Base-by-base conservation (phyloP, 2,113 vertebrate species). In the Toxotes jaculatrix region DNA sequence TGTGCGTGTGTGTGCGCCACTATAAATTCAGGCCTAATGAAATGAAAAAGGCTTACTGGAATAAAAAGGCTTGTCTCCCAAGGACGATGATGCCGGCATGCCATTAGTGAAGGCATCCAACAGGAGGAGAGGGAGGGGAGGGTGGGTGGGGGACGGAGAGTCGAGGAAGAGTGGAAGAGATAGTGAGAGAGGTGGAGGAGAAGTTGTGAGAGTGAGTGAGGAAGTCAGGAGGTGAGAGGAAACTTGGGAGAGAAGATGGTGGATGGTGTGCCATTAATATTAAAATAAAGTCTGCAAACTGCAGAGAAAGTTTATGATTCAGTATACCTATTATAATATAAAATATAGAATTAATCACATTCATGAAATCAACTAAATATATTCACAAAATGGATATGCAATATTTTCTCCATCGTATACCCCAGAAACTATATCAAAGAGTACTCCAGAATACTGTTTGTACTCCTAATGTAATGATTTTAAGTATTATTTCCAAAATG, bases 1-100 rank as follows among this genome's bases (percentile, higher is more conserved):
- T 27, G 76, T 62, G 67, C 56, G 70, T 71, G 71, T 69, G 77
- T 74, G 56, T 27, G 7, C 2, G 10, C 72, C 75, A 68, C 89
- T 90, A 85, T 93, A 94, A 92, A 93, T 91, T 85, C 86, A 75
- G 64, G 76, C 72, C 88, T 94, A 94, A 95, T 95, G 89, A 94
- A 93, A 93, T 92, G 86, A 88, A 90, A 93, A 92, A 89, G 83
- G 86, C 88, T 95, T 93, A 90, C 93, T 88, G 93, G 91, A 93
- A 94, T 93, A 85, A 89, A 74, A 87, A 91, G 77, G 83, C 82
- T 79, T 19, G 79, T 90, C 83, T 93, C 88, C 79, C 91, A 95
- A 95, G 94, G 94, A 94, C 93, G 84, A 72, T 36, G 79, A 49
- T 57, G 71, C 70, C 51, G 76, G 83, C 78, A 77, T 87, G 85